phyloP scores from a whole-genome alignment of 1,140 invertebrate genomes.

The Battus philenor region DNA sequence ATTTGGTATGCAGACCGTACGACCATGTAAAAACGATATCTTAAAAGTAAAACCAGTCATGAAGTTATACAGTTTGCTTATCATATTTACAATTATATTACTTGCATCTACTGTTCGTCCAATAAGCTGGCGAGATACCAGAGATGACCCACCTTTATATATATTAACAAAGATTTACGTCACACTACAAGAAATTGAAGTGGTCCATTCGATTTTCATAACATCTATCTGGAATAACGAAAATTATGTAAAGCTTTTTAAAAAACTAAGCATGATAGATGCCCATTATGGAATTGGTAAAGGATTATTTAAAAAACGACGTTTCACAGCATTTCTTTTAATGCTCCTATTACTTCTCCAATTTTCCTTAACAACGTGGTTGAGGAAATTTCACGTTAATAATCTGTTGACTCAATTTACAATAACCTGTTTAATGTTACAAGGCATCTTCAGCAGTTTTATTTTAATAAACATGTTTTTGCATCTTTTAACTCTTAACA shows the following conservation, averaged over 20 bases:
- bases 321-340: slow-evolving; percentile 25
- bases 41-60: slow-evolving; percentile 21
- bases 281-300: slow-evolving; percentile 28
- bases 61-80: slow-evolving; percentile 33
- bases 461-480: slow-evolving; percentile 36
- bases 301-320: slow-evolving; percentile 26
- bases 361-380: slow-evolving; percentile 21
- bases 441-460: slow-evolving; percentile 37
- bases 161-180: slow-evolving; percentile 40
- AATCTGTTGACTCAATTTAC: slow-evolving; percentile 28
- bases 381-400: slow-evolving; percentile 28
- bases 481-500: slow-evolving; percentile 35
- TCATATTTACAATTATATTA: slow-evolving; percentile 22
- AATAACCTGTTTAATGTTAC: slow-evolving; percentile 37
- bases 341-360: slow-evolving; percentile 25
- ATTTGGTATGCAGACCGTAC: slow-evolving; percentile 36
- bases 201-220: slow-evolving; percentile 33
- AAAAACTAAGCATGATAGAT: slow-evolving; percentile 37
- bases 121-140: slow-evolving; percentile 29
- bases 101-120: slow-evolving; percentile 24
- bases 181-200: slow-evolving; percentile 32
- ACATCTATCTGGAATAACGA: slow-evolving; percentile 30
- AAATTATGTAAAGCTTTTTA: slow-evolving; percentile 33
- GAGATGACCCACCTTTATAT: slow-evolving; percentile 39
- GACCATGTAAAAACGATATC: slow-evolving; percentile 25